Conservation (phyloP, 2,888 invertebrate genomes). For the Drosophila maculinotata region DNA sequence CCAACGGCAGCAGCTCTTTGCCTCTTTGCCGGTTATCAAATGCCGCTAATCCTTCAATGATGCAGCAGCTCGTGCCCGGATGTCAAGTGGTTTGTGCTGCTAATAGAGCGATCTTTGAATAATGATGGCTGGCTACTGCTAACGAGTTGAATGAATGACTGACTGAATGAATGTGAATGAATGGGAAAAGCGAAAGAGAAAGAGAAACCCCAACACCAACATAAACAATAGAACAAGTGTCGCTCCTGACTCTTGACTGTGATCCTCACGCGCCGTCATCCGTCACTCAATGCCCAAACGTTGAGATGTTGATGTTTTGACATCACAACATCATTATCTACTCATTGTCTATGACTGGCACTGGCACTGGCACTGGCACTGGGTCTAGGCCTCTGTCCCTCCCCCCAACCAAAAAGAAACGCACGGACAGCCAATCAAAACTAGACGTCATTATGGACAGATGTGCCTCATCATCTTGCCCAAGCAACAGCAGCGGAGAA, state of each 20-base stretch:
- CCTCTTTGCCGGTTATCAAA: constrained; percentile 54
- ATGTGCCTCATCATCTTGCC: constrained; percentile 57
- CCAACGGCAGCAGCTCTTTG: constrained; percentile 11
- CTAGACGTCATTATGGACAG: constrained; percentile 57
- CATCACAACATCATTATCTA: constrained; percentile 79
- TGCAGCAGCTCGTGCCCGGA: constrained; percentile 37
- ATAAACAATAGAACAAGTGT: constrained; percentile 50
- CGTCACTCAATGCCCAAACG: constrained; percentile 60
- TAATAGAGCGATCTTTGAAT: constrained; percentile 59
- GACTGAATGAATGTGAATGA: constrained; percentile 18
- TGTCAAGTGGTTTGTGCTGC: constrained; percentile 32
- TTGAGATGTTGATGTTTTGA: constrained; percentile 76
- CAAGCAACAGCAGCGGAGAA: constrained; percentile 32
- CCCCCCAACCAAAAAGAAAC: constrained; percentile 18
- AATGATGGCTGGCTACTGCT: constrained; percentile 60
- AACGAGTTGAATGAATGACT: constrained; percentile 9
- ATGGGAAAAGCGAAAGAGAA: constrained; percentile 19
- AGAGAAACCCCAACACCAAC: constrained; percentile 28
- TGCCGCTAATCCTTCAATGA: constrained; percentile 65
- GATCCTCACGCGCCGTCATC: constrained; percentile 73
- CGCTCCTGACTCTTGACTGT: constrained; percentile 40
- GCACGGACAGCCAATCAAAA: constrained; percentile 51
- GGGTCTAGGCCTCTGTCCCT: neutral
- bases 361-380: neutral
- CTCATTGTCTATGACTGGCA: constrained; percentile 45